These are phyloP conservation scores for Cheilosia scutellata DNA, from an alignment of 2,888 invertebrate genomes.

Conservation along the genomic window DNA sequence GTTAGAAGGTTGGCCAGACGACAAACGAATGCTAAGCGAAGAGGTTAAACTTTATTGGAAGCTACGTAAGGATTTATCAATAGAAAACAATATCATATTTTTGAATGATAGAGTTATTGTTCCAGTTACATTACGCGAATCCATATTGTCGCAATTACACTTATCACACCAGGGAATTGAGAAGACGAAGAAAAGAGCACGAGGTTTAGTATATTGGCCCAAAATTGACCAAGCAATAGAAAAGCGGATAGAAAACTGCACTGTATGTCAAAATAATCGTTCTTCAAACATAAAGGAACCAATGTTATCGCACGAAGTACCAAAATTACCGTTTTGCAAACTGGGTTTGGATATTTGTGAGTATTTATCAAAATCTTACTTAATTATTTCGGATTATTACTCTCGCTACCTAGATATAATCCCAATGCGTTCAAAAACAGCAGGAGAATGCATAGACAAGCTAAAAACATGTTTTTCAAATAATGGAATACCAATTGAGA, in stretches of 20 bases:
- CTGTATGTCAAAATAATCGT: slow-evolving; percentile 55
- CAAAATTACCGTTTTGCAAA: slow-evolving; percentile 34
- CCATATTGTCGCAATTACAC: slow-evolving; percentile 68
- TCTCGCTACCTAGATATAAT: slow-evolving; percentile 71
- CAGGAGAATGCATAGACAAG: slow-evolving; percentile 57
- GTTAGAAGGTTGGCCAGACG: slow-evolving; percentile 66
- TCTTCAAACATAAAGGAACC: slow-evolving; percentile 58
- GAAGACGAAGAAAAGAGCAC: slow-evolving; percentile 77
- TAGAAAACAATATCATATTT: slow-evolving; percentile 76
- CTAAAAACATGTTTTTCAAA: slow-evolving; percentile 66
- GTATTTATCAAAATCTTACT: slow-evolving; percentile 42
- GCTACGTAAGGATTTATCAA: slow-evolving; percentile 74
- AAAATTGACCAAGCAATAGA: slow-evolving; percentile 73
- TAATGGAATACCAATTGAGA: slow-evolving; percentile 68
- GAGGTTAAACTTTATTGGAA: slow-evolving; percentile 75
- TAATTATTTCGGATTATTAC: slow-evolving; percentile 59
- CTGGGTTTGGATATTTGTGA: slow-evolving; percentile 65
- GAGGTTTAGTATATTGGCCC: slow-evolving; percentile 77
- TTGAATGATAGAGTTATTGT: slow-evolving; percentile 73
- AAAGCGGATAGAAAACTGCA: slow-evolving; percentile 54
- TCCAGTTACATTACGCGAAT: slow-evolving; percentile 61
- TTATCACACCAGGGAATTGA: slow-evolving; percentile 74
- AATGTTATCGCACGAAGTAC: slow-evolving; percentile 52
- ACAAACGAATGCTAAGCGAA: slow-evolving; percentile 38
- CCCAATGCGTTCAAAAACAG: slow-evolving; percentile 63